Base-by-base conservation (phyloP, 92 coral and sea anemone species). In the Heliopora coerulea region DNA sequence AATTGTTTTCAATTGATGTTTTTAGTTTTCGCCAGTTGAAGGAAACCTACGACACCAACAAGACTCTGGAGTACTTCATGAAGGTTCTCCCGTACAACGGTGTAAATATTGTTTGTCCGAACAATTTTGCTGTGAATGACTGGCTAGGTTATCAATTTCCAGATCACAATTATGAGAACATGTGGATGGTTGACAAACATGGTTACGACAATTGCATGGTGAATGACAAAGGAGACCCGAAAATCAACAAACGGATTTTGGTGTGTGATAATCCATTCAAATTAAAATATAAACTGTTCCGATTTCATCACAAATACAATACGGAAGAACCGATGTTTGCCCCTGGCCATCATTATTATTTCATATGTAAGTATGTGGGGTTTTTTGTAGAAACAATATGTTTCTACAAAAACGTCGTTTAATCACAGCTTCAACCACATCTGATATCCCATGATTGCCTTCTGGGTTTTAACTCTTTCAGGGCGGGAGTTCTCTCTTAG, bases 141-240 rank as follows among this genome's bases (percentile, higher is more conserved):
- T 70, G 77, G 77, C 13, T 52, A 2, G 68, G 48, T 0, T 34
- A 19, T 8, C 62, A 49, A 54, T 8, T 21, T 17, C 28, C 63
- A 11, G 1, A 27, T n/a, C 8, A 33, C 12, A 52, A 2, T 49
- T 70, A 52, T 23, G 44, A 70, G 25, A 70, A 70, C 25, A 26
- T 70, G 39, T 70, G 62, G 62, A 8, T 70, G 77, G 77, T 70
- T 0, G 77, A 70, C 27, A 70, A 70, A 54, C 24, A 70, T 10
- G 77, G 77, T 30, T 70, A 50, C 32, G 77, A 70, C 30, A 70
- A 70, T 58, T 70, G 77, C 28, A 52, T 48, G 54, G 77, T 70
- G n/a, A 70, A 70, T 63, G 62, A 54, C 20, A 44, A 70, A 18
- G 54, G 39, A 0, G 37, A 70, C 24, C 77, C 77, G n/a, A 70